These are phyloP conservation scores for Deroplatys truncata DNA, from an alignment of 2,888 invertebrate species.

Conservation along the genomic window DNA sequence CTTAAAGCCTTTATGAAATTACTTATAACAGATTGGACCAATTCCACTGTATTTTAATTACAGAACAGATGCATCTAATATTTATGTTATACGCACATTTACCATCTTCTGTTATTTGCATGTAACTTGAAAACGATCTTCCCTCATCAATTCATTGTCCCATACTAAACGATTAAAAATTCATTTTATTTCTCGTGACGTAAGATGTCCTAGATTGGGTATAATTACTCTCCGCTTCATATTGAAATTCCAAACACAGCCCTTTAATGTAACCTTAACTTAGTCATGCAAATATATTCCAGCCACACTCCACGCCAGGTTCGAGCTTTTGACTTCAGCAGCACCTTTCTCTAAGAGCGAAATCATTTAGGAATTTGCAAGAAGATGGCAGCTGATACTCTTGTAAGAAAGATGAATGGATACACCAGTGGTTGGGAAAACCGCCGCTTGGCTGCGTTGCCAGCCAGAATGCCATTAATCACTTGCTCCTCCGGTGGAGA, in stretches of 20 bases:
- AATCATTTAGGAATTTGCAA: background rate
- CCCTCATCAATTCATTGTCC: too few relatives aligned
- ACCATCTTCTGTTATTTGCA: too few relatives aligned
- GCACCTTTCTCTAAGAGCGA: background rate
- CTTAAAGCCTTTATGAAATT: too few relatives aligned
- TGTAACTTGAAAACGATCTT: too few relatives aligned
- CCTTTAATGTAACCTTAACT: background rate
- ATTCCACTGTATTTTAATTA: too few relatives aligned
- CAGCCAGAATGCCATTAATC: background rate
- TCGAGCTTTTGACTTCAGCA: background rate
- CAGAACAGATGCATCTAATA: too few relatives aligned
- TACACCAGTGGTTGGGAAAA: background rate
- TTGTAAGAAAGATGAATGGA: background rate
- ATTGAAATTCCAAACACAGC: background rate
- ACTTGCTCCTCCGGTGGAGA: background rate
- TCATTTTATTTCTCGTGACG: too few relatives aligned
- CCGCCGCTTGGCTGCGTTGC: background rate
- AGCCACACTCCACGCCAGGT: background rate
- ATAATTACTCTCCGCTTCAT: background rate
- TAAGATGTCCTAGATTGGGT: too few relatives aligned
- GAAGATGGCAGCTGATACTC: background rate
- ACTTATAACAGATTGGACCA: too few relatives aligned
- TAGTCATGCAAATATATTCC: background rate
- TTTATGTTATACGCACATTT: too few relatives aligned
- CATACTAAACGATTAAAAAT: too few relatives aligned